phyloP scores from a whole-genome alignment of 2,888 invertebrate genomes.

The Eurois occulta region DNA sequence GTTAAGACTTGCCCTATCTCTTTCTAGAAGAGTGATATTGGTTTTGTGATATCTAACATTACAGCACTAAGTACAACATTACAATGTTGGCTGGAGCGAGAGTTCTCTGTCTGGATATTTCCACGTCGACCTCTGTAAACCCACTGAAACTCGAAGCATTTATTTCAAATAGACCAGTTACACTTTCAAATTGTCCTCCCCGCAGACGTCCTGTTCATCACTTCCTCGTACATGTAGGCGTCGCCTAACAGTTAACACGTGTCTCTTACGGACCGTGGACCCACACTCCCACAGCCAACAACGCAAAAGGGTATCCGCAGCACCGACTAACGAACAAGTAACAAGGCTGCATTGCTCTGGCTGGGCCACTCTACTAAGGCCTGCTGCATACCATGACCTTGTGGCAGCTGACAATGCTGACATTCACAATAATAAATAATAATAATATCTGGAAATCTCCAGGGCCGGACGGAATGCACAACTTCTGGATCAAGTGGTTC shows the following conservation, averaged over 20 bases:
- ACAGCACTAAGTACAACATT: neutral
- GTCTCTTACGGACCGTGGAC: neutral
- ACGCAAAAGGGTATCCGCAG: neutral
- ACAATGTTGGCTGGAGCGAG: neutral
- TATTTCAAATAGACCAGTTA: neutral
- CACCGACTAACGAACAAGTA: neutral
- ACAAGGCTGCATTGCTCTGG: neutral
- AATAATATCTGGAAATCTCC: too few species aligned
- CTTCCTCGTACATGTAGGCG: neutral
- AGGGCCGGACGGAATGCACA: too few species aligned
- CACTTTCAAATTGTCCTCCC: neutral
- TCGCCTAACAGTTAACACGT: neutral
- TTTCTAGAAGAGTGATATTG: neutral
- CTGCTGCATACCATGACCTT: neutral
- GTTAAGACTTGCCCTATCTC: neutral
- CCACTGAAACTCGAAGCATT: neutral
- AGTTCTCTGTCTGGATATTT: neutral
- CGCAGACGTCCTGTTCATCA: neutral
- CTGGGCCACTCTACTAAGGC: neutral
- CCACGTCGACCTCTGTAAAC: neutral
- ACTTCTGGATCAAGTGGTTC: too few species aligned
- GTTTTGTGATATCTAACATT: neutral
- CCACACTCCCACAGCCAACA: neutral
- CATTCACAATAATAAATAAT: too few species aligned
- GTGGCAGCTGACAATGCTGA: neutral